Percentiles rank a stretch among this genome's conserved stretches.
Evolutionary conservation across 2,113 vertebrate genomes (phyloP).

Genomic region (Gadus macrocephalus): DNA sequence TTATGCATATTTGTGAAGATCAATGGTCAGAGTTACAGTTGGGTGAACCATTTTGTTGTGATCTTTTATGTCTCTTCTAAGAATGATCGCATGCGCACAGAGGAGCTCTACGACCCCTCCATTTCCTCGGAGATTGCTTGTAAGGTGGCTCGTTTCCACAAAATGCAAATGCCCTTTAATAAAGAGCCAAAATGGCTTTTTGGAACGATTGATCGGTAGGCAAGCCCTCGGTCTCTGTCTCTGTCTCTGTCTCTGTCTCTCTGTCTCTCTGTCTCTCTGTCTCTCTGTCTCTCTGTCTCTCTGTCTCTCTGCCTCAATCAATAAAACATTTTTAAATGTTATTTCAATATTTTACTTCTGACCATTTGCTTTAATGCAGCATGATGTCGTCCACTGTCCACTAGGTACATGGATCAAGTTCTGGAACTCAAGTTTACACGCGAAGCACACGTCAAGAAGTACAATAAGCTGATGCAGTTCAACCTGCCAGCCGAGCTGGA

Average conservation of each 20-base stretch:
- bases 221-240: background rate
- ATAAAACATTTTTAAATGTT: no score
- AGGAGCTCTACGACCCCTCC: conserved; percentile 74
- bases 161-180: conserved; percentile 96
- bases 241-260: no score
- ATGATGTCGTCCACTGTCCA: background rate
- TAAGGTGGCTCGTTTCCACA: conserved; percentile 86
- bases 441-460: conserved; percentile 73
- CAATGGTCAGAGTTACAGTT: background rate
- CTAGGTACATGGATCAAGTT: conserved; percentile 85
- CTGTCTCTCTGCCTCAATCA: background rate
- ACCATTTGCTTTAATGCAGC: background rate
- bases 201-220: conserved; percentile 82
- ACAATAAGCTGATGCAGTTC: conserved; percentile 76
- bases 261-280: background rate
- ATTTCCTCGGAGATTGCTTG: conserved; percentile 82
- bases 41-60: background rate
- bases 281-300: background rate
- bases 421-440: conserved; percentile 75
- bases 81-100: conserved; percentile 79
- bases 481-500: conserved; percentile 80
- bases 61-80: conserved; percentile 40
- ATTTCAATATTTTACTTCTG: no score
- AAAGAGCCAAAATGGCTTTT: conserved; percentile 95
- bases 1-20: background rate